Evolutionary conservation across 2,113 vertebrate species (phyloP), one percentile per base, ranked within the genome.

Genomic region (Bambusicola thoracicus): DNA sequence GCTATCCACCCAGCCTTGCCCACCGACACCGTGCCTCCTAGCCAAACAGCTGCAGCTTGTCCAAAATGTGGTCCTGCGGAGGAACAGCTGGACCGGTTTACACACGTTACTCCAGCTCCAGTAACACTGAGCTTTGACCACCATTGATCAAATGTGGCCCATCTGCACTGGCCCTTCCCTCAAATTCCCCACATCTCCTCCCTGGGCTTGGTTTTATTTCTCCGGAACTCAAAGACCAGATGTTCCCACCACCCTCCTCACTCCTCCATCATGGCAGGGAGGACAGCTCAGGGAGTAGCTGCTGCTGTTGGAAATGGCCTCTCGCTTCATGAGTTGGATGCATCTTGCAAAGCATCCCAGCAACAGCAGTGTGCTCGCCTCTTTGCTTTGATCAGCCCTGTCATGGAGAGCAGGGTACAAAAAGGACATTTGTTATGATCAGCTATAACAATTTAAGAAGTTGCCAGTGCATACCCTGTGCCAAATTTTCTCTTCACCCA

Each of bases 41-140:
- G 43, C 27, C 66, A 86, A 88, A 77, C 36, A 75, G 43, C 49
- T 75, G 69, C 36, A 79, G 61, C 20, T 76, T 65, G 53, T 84
- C 65, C 90, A 78, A 93, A 88, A 93, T 62, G 56, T 4, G 2
- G 13, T 58, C 44, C 70, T 90, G 36, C 61, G 53, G 78, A 75
- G 0, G 0, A 66, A 78, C 1, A 1, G n/a, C 73, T 74, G 62
- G 43, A 62, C 44, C 5, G 0, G 29, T 34, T 30, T 0, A 1
- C 8, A 11, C 27, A 87, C n/a, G 20, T 90, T 95, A 15, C 41
- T 34, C 29, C 36, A 74, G 20, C 48, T 1, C 72, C 10, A 7
- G 17, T 41, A 43, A 79, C 15, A 18, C 38, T 55, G 38, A 66
- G 32, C 25, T 66, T 53, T 49, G 25, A 38, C 76, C 62, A n/a